Base-by-base conservation (phyloP, 2,888 invertebrate species). In the Rhagonycha fulva region DNA sequence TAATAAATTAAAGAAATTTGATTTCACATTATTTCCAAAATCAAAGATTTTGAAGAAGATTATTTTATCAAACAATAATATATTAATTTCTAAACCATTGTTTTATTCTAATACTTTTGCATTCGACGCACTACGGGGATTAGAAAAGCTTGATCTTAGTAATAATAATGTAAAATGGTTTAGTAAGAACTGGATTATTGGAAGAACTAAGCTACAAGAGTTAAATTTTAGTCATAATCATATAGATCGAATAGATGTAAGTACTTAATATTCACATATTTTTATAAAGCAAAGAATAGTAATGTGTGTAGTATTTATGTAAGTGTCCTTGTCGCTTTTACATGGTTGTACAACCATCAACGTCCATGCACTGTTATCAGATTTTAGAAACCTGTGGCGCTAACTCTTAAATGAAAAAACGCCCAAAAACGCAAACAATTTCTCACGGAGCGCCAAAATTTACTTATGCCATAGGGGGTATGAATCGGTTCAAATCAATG, bases 191-290 rank as follows among this genome's bases (percentile, higher is more conserved):
- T 82, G 30, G 74, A 66, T 26, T 62, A 62, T 14, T 76, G 81
- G n/a, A 62, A 76, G 30, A 68, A 70, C 62, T 12, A 4, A 72
- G 11, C n/a, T 80, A n/a, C 62, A 32, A 60, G 88, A 87, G 14
- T 86, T 96, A 67, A 93, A 94, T 85, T 88, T 96, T 19, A 92
- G 91, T 76, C 89, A 91, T 83, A 94, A 94, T 83, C 87, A 90
- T n/a, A 90, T 96, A 68, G 82, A 86, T 30, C 76, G 82, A 62
- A 82, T 93, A 77, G 87, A 89, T 85, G 92, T 92, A 86, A 86
- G 90, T 88, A 77, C 4, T 26, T 26, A 26, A 0, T 26, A 26
- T 26, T 26, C 26, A 26, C 26, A 26, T 26, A 26, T 26, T 26
- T 3, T 26, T 3, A 26, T 26, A 26, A 26, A 26, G 26, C 26